A percentile compares a stretch with the other conserved stretches of the same genome.
phyloP scores from a whole-genome alignment of 2,797 vertebrate genomes.

The Danio tinwini region DNA sequence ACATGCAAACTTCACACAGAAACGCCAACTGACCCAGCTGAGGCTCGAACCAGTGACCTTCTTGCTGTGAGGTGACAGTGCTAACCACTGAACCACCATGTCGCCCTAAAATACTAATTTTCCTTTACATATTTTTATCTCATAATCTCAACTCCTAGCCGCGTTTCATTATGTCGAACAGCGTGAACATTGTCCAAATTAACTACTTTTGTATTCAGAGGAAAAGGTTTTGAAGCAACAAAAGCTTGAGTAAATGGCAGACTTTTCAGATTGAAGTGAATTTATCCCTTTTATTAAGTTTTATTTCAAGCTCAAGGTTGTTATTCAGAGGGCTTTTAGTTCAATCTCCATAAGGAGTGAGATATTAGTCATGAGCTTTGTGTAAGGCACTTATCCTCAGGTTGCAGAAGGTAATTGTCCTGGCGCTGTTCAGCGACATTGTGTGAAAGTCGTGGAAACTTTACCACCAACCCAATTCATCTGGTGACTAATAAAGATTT shows the following conservation, averaged over 20 bases:
- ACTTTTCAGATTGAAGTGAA: background rate
- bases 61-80: too few species aligned
- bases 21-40: too few species aligned
- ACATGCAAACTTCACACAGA: too few species aligned
- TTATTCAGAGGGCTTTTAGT: background rate
- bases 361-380: background rate
- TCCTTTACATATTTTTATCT: too few species aligned
- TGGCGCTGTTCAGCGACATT: background rate
- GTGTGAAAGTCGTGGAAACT: background rate
- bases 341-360: background rate
- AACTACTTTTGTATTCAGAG: background rate
- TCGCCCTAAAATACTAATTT: too few species aligned
- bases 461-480: background rate
- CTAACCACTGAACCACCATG: too few species aligned
- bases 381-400: constrained; percentile 1
- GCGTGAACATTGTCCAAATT: background rate
- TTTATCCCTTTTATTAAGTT: background rate
- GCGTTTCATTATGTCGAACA: background rate
- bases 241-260: background rate
- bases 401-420: background rate
- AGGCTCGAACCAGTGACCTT: too few species aligned
- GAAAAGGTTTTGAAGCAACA: background rate
- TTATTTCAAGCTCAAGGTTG: background rate
- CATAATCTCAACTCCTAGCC: background rate
- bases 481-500: constrained; percentile 1